A percentile compares a stretch with the other conserved stretches of the same genome.
Conservation (phyloP, 2,888 invertebrate genomes). For the Macrophya annulata region DNA sequence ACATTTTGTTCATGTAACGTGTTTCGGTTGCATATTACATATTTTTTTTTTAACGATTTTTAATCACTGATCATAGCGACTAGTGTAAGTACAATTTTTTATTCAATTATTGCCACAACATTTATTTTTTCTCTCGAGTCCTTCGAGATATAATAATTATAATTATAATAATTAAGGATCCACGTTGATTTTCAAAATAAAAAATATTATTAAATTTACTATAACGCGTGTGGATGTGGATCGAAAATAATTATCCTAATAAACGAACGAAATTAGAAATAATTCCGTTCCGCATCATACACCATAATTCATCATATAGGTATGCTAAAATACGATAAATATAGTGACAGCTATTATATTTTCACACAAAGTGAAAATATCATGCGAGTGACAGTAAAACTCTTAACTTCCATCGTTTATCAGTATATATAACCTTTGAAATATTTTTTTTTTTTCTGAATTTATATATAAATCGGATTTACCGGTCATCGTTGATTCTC, state of each 20-base stretch:
- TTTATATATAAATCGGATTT: conserved; percentile 68
- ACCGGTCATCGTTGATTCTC: conserved; percentile 69
- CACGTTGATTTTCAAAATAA: too few species aligned
- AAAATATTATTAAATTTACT: not conserved
- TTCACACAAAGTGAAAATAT: conserved; percentile 50
- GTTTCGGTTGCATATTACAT: not conserved
- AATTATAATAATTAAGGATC: too few species aligned
- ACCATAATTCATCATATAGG: not conserved
- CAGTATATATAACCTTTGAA: conserved; percentile 69
- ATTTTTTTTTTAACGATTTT: not conserved
- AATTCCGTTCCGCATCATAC: not conserved
- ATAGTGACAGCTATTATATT: conserved; percentile 15
- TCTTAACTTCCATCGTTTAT: conserved; percentile 59
- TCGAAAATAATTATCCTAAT: not conserved
- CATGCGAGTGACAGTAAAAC: conserved; percentile 75
- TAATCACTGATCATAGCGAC: not conserved
- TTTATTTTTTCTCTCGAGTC: too few species aligned
- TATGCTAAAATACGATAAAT: not conserved
- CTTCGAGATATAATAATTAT: too few species aligned
- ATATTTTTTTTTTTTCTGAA: conserved; percentile 59
- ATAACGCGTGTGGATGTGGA: not conserved
- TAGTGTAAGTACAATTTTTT: not conserved
- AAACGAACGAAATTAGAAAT: not conserved
- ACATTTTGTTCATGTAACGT: not conserved
- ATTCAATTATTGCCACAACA: not conserved